phyloP scores from a whole-genome alignment of 53 echinoderm and acorn worm genomes.

The Actinopyga echinites region DNA sequence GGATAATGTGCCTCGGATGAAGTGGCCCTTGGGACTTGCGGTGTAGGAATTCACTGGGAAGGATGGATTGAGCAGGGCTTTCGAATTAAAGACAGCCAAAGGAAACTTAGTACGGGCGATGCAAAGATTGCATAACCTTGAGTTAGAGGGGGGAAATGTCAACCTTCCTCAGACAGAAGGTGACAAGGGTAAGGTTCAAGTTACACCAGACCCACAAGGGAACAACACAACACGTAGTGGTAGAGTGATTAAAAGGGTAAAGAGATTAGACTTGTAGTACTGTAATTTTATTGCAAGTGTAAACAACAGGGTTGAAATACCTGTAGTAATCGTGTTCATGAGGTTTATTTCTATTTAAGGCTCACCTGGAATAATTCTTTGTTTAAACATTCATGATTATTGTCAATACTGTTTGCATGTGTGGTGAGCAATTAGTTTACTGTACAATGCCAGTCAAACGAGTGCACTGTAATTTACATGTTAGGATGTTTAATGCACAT shows the following conservation, averaged over 20 bases:
- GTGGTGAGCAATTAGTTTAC: no score
- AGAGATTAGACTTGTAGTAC: constrained; percentile 30
- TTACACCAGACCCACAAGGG: background rate
- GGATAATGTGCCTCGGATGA: constrained; percentile 40
- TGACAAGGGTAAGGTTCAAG: background rate
- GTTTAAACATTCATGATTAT: background rate
- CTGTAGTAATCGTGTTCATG: background rate
- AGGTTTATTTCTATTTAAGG: background rate
- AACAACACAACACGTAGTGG: constrained; percentile 39
- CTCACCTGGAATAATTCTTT: background rate
- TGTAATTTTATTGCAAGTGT: background rate
- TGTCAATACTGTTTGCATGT: background rate
- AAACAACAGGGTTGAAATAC: background rate
- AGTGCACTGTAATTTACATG: background rate
- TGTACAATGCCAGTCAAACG: no score
- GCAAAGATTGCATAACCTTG: constrained; percentile 39
- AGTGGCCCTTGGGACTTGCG: constrained; percentile 37
- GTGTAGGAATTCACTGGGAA: constrained; percentile 37
- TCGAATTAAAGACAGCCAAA: constrained; percentile 28
- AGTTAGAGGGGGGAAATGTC: constrained; percentile 25
- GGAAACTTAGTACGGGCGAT: constrained; percentile 31
- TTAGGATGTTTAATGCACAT: no score
- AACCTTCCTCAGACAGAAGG: constrained; percentile 14
- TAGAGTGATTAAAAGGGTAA: background rate
- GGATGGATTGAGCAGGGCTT: constrained; percentile 24